A percentile compares a stretch with the other conserved stretches of the same genome.
Evolutionary conservation across 2,888 invertebrate genomes (phyloP).

Genomic region (Exephanes ischioxanthus): DNA sequence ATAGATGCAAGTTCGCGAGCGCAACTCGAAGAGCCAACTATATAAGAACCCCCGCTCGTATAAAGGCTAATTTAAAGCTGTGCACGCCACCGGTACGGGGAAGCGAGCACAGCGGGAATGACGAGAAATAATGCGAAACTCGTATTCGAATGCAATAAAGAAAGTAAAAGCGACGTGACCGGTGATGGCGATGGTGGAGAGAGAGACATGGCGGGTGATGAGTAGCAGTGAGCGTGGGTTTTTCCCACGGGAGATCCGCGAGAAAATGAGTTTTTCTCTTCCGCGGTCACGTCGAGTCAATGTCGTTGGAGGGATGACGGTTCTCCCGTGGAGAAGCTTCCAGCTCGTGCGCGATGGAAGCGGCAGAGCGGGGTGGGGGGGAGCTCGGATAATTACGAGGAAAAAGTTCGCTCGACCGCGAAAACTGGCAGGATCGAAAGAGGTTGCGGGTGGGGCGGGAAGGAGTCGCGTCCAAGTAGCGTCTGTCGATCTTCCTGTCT

Average conservation of each 20-base stretch:
- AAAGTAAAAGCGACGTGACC: background rate
- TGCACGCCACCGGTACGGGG: background rate
- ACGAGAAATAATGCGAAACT: slow-evolving; percentile 31
- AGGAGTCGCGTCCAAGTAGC: slow-evolving; percentile 26
- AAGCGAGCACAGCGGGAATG: slow-evolving; percentile 26
- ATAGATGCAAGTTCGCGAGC: slow-evolving; percentile 37
- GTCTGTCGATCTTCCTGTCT: slow-evolving; percentile 40
- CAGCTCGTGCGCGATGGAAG: background rate
- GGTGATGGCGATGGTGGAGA: background rate
- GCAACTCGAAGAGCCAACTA: slow-evolving; percentile 9
- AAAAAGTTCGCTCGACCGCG: slow-evolving; percentile 44
- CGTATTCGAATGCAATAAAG: slow-evolving; percentile 39
- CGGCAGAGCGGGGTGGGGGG: background rate
- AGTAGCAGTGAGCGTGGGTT: background rate
- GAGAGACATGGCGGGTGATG: background rate
- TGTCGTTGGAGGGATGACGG: slow-evolving; percentile 47
- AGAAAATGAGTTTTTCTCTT: slow-evolving; percentile 60
- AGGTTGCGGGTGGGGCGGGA: background rate
- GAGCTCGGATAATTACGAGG: slow-evolving; percentile 55
- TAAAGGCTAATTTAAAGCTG: slow-evolving; percentile 4
- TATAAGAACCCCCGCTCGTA: background rate
- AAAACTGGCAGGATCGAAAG: slow-evolving; percentile 36
- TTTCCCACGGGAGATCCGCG: slow-evolving; percentile 52
- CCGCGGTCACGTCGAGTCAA: slow-evolving; percentile 56
- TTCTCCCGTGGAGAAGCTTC: slow-evolving; percentile 12